phyloP scores from a whole-genome alignment of 2,888 invertebrate species.

The Acanthoscelides obtectus region DNA sequence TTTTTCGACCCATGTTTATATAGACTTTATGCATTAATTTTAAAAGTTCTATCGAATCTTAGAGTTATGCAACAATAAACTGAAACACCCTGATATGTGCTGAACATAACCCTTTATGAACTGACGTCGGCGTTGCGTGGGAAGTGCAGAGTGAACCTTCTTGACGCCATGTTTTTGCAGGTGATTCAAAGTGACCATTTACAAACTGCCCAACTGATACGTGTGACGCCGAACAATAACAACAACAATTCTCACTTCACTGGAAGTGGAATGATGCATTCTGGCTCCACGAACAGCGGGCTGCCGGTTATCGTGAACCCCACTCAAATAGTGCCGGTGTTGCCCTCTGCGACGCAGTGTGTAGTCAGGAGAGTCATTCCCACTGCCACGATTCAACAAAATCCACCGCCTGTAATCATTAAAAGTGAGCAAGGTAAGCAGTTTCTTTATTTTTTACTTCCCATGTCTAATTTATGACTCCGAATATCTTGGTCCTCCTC shows the following conservation, averaged over 20 bases:
- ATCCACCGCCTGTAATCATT: conserved; percentile 39
- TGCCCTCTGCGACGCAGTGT: conserved; percentile 52
- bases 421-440: conserved; percentile 40
- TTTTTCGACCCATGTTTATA: too few relatives aligned
- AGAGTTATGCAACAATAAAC: too few relatives aligned
- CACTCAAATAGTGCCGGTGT: conserved; percentile 70
- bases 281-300: conserved; percentile 32
- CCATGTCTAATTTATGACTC: too few relatives aligned
- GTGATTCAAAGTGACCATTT: conserved; percentile 42
- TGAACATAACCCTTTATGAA: too few relatives aligned
- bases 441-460: too few relatives aligned
- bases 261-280: conserved; percentile 46
- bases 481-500: too few relatives aligned
- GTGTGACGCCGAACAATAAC: conserved; percentile 31
- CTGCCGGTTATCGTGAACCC: conserved; percentile 76
- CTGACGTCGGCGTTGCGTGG: too few relatives aligned
- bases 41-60: too few relatives aligned
- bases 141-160: too few relatives aligned
- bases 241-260: conserved; percentile 37
- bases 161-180: too few relatives aligned
- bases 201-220: conserved; percentile 34
- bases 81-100: too few relatives aligned
- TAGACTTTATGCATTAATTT: too few relatives aligned
- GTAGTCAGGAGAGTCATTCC: conserved; percentile 41
- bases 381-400: conserved; percentile 30